These are phyloP conservation scores for Rhodinocichla rosea DNA, from an alignment of 2,113 vertebrate genomes.

Conservation along the genomic window DNA sequence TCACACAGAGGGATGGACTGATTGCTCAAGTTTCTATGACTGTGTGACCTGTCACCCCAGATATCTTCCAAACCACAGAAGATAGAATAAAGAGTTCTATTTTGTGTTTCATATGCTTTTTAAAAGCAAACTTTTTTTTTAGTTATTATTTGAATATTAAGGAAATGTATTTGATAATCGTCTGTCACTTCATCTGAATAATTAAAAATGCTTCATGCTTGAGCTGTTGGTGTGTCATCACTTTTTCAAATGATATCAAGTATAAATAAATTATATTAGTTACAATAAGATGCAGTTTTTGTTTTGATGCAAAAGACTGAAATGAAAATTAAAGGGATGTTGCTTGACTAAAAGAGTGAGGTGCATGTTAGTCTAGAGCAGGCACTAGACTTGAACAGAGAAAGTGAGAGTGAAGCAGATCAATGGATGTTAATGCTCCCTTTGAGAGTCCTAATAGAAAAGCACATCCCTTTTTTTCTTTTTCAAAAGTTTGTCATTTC, in stretches of 20 bases:
- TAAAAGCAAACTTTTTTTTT: not conserved
- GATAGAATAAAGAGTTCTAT: not conserved
- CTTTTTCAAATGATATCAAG: conserved; percentile 68
- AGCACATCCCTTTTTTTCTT: not conserved
- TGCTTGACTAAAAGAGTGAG: not conserved
- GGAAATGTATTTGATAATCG: conserved; percentile 43
- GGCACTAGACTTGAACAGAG: not conserved
- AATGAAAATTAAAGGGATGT: conserved; percentile 30
- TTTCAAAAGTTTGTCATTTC: not conserved
- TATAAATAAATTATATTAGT: conserved; percentile 73
- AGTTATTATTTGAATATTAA: conserved; percentile 30
- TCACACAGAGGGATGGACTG: not conserved
- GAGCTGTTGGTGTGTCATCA: conserved; percentile 52
- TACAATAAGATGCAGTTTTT: conserved; percentile 70
- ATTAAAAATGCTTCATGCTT: conserved; percentile 66
- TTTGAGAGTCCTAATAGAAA: not conserved
- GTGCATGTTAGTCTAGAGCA: not conserved
- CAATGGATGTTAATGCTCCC: not conserved
- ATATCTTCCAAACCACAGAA: not conserved
- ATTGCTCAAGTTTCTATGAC: not conserved
- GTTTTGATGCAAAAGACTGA: conserved; percentile 61
- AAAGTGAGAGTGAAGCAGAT: not conserved
- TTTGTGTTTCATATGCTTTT: not conserved
- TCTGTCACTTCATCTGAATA: conserved; percentile 53
- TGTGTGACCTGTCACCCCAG: not conserved